Evolutionary conservation across 2,888 invertebrate genomes (phyloP).

Genomic region (Drosophila greeni): DNA sequence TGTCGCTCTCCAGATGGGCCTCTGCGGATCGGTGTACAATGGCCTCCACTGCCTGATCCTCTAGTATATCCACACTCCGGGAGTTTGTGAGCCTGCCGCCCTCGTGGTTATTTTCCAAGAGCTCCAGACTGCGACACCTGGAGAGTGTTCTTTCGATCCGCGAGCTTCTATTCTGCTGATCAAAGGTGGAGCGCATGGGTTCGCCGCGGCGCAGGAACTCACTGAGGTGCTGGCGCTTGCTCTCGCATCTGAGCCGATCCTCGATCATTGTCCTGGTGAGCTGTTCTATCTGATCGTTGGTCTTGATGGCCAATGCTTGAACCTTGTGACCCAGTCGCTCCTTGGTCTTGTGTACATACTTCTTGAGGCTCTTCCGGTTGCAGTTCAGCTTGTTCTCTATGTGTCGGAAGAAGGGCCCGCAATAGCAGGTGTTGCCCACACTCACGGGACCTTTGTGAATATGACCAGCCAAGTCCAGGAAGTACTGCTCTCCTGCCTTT

Average conservation of each 20-base stretch:
- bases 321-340: conserved; percentile 89
- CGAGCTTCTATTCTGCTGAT: conserved; percentile 78
- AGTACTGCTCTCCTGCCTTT: conserved; percentile 94
- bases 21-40: conserved; percentile 51
- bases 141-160: conserved; percentile 81
- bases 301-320: conserved; percentile 86
- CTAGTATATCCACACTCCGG: conserved; percentile 80
- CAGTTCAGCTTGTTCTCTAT: conserved; percentile 90
- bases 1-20: conserved; percentile 42
- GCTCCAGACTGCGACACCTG: conserved; percentile 86
- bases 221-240: conserved; percentile 84
- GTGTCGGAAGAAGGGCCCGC: conserved; percentile 93
- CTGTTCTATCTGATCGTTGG: conserved; percentile 85
- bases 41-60: conserved; percentile 65
- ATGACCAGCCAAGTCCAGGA: conserved; percentile 95
- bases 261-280: conserved; percentile 80
- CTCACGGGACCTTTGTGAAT: conserved; percentile 97
- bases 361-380: conserved; percentile 83
- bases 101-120: conserved; percentile 79
- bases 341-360: conserved; percentile 86
- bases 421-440: conserved; percentile 94
- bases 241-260: conserved; percentile 77
- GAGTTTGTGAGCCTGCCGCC: conserved; percentile 75
- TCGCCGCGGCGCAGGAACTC: conserved; percentile 85
- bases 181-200: conserved; percentile 81